A percentile compares a stretch with the other conserved stretches of the same genome.
These are phyloP conservation scores for Nasonia giraulti DNA, from an alignment of 1,140 invertebrate genomes.

Conservation along the genomic window DNA sequence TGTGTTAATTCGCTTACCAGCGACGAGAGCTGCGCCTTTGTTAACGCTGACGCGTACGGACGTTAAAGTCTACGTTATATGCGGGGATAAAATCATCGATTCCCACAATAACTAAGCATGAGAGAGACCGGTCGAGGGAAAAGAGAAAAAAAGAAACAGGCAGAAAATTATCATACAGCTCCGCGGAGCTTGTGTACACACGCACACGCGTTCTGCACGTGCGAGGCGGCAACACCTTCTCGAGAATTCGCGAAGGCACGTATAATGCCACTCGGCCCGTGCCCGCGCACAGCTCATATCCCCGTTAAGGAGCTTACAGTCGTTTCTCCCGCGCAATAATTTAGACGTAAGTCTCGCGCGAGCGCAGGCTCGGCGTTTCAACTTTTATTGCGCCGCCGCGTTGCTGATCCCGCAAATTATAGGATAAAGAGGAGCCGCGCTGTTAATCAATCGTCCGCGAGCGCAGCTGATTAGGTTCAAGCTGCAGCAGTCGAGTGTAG, in stretches of 20 bases:
- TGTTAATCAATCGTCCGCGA: constrained; percentile 33
- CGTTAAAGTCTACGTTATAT: too few species aligned
- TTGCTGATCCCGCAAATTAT: constrained; percentile 45
- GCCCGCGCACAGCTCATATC: neutral
- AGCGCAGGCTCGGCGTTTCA: neutral
- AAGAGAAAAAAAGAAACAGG: neutral
- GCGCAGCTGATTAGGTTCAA: neutral
- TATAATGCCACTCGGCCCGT: neutral
- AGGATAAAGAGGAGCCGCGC: constrained; percentile 28
- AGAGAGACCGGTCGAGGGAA: too few species aligned
- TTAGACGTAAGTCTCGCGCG: constrained; percentile 45
- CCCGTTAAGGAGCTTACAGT: constrained; percentile 19
- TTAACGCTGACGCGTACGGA: too few species aligned
- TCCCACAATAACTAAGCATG: too few species aligned
- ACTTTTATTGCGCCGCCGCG: constrained; percentile 20
- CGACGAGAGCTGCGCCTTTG: too few species aligned
- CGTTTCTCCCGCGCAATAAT: constrained; percentile 40
- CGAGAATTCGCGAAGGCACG: neutral
- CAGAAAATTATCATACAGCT: neutral
- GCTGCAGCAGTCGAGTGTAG: neutral
- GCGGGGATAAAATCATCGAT: too few species aligned
- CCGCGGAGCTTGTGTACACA: neutral
- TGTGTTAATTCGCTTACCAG: neutral
- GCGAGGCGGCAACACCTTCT: neutral
- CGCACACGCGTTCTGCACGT: too few species aligned